A percentile compares a stretch with the other conserved stretches of the same genome.
Evolutionary conservation across 2,797 vertebrate species (phyloP).

Genomic region (Halcyon smyrnensis): DNA sequence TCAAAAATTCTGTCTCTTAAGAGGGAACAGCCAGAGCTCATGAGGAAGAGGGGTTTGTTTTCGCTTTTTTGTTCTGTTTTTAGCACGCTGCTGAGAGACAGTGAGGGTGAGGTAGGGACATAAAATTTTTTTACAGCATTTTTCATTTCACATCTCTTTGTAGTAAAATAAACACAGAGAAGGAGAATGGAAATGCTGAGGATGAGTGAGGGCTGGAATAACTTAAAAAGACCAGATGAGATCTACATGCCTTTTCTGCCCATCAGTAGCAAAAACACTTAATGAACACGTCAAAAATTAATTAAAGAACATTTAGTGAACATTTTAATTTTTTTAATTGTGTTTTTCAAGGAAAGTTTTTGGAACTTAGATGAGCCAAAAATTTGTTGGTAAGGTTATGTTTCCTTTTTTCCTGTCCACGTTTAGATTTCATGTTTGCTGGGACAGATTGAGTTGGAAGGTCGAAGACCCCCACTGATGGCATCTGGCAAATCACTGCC

Average conservation of each 20-base stretch:
- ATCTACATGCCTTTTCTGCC: neutral
- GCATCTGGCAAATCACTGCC: constrained; percentile 95
- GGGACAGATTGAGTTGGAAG: constrained; percentile 98
- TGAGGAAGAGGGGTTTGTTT: neutral
- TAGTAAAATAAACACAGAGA: neutral
- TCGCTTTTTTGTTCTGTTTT: neutral
- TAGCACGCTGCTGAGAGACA: neutral
- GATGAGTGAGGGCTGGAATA: neutral
- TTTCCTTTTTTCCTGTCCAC: neutral
- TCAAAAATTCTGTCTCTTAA: neutral
- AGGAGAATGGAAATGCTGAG: neutral
- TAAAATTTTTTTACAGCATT: neutral
- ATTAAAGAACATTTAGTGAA: neutral
- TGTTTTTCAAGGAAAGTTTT: neutral
- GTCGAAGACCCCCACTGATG: constrained; percentile 94
- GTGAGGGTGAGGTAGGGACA: neutral
- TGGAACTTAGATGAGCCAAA: neutral
- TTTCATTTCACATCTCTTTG: neutral
- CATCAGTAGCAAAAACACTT: neutral
- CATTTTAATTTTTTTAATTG: accelerated
- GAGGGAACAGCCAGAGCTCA: neutral
- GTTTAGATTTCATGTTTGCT: constrained; percentile 93
- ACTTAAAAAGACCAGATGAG: neutral
- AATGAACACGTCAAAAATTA: neutral
- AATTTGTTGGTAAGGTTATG: neutral